These are phyloP conservation scores for Tor tambroides DNA, from an alignment of 2,113 vertebrate species.

Conservation along the genomic window DNA sequence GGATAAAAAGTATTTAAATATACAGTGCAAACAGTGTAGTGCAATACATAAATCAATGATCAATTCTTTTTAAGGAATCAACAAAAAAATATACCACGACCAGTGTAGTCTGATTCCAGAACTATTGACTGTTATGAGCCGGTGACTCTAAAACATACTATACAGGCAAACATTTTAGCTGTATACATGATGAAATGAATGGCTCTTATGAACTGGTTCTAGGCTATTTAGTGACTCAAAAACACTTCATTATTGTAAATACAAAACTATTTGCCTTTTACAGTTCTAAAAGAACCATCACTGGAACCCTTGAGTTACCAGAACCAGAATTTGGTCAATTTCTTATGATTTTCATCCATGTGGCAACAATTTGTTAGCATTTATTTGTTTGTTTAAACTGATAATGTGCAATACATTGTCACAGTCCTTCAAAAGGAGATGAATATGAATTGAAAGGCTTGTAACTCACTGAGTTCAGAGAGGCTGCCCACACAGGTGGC, in stretches of 20 bases:
- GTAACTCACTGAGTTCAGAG: constrained; percentile 88
- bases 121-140: background rate
- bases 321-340: too few relatives aligned
- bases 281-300: background rate
- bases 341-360: too few relatives aligned
- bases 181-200: background rate
- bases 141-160: background rate
- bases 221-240: background rate
- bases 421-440: background rate
- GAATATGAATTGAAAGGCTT: background rate
- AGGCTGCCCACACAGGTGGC: constrained; percentile 92
- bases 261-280: background rate
- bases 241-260: background rate
- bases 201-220: background rate
- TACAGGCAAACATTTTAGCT: background rate
- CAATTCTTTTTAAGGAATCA: background rate
- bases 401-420: background rate
- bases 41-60: background rate
- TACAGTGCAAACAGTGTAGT: background rate
- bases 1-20: background rate
- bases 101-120: background rate
- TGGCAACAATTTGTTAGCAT: background rate
- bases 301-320: too few relatives aligned
- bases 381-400: background rate
- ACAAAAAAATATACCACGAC: background rate